Conservation (phyloP, 2,888 invertebrate species). For the Andrena fulva region DNA sequence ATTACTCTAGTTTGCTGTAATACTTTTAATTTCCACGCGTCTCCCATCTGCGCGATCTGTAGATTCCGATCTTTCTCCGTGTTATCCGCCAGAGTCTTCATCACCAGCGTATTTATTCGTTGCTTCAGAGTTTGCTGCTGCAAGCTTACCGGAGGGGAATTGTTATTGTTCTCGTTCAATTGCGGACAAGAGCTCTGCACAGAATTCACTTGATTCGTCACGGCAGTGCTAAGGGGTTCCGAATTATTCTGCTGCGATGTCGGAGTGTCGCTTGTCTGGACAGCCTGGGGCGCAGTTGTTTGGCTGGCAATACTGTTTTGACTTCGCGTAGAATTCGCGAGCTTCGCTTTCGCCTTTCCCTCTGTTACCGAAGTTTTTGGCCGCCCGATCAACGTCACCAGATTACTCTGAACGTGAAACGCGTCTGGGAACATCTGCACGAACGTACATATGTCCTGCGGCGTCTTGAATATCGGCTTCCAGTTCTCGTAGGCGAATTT, state of each 20-base stretch:
- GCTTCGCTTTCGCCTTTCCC: constrained; percentile 61
- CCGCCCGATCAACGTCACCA: constrained; percentile 93
- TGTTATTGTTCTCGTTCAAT: constrained; percentile 76
- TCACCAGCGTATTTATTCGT: constrained; percentile 94
- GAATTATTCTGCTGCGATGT: constrained; percentile 21
- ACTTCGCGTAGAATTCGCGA: constrained; percentile 48
- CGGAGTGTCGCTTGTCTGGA: constrained; percentile 53
- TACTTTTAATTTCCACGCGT: constrained; percentile 93
- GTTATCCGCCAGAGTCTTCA: constrained; percentile 96
- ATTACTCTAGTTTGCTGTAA: constrained; percentile 93
- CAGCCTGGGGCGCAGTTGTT: constrained; percentile 25
- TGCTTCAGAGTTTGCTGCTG: constrained; percentile 92
- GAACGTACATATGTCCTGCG: constrained; percentile 95
- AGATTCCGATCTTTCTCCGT: constrained; percentile 87
- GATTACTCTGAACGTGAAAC: constrained; percentile 96
- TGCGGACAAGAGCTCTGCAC: constrained; percentile 68
- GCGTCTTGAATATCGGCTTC: constrained; percentile 95
- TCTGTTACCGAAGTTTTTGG: constrained; percentile 86
- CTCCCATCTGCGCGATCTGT: constrained; percentile 85
- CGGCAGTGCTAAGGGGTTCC: constrained; percentile 37
- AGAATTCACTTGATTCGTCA: constrained; percentile 63
- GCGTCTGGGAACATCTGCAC: constrained; percentile 97
- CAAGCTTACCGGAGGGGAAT: constrained; percentile 79
- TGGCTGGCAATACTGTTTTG: constrained; percentile 51
- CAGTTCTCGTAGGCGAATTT: constrained; percentile 92